Evolutionary conservation across 2,797 vertebrate species (phyloP).

Genomic region (Rhinatrema bivittatum): DNA sequence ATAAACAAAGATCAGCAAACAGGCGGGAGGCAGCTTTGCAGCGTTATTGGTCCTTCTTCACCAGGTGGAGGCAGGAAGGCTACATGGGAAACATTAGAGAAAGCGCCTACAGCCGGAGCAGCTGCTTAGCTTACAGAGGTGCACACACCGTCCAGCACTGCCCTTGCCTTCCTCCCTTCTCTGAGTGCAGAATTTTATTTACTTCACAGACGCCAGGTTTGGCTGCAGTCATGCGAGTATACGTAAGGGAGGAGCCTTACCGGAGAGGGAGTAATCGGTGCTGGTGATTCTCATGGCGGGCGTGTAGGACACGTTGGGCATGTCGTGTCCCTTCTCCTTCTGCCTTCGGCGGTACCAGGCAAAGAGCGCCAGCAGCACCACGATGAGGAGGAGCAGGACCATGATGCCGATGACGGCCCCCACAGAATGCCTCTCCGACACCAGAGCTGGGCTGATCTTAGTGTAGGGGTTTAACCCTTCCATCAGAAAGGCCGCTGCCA

Average conservation of each 20-base stretch:
- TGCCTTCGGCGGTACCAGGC: conserved; percentile 91
- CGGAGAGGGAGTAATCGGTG: conserved; percentile 92
- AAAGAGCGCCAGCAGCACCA: conserved; percentile 90
- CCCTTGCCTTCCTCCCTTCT: too few species aligned
- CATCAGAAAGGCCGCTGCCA: conserved; percentile 93
- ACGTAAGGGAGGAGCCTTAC: conserved; percentile 74
- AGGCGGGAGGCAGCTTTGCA: too few species aligned
- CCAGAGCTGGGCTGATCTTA: conserved; percentile 92
- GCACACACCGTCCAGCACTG: too few species aligned
- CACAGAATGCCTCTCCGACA: conserved; percentile 88
- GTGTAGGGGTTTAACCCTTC: conserved; percentile 98
- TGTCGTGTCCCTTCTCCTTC: conserved; percentile 89
- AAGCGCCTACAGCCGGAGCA: too few species aligned
- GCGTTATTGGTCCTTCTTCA: too few species aligned
- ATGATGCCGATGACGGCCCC: conserved; percentile 93
- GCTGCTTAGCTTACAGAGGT: too few species aligned
- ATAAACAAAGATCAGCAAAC: too few species aligned
- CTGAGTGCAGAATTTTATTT: too few species aligned
- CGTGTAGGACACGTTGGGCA: conserved; percentile 92
- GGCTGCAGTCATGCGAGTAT: too few species aligned
- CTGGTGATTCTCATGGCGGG: conserved; percentile 88
- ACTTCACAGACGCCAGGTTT: too few species aligned
- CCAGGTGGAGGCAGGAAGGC: too few species aligned
- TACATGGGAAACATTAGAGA: too few species aligned
- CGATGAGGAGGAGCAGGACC: conserved; percentile 89